Conservation (phyloP, 2,113 vertebrate genomes). For the Chaenocephalus aceratus region DNA sequence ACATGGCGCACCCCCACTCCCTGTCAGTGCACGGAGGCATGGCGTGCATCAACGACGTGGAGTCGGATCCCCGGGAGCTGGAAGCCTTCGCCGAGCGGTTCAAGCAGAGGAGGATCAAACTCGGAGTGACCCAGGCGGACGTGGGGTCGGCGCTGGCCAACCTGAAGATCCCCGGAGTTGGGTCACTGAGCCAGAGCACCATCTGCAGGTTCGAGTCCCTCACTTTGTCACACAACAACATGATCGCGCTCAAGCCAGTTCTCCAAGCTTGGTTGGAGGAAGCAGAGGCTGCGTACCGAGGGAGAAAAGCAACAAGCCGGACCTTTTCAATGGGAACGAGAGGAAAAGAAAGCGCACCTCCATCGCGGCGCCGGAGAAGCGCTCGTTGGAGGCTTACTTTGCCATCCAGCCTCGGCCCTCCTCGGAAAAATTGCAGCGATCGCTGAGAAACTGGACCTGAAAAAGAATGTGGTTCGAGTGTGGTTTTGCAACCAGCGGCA, state of each 20-base stretch:
- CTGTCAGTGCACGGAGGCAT: constrained; percentile 87
- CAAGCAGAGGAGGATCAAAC: constrained; percentile 93
- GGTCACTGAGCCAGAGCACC: constrained; percentile 95
- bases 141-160: constrained; percentile 92
- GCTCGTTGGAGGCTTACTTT: constrained; percentile 94
- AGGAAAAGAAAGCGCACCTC: constrained; percentile 93
- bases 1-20: constrained; percentile 88
- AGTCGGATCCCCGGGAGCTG: constrained; percentile 93
- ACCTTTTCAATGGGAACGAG: constrained; percentile 87
- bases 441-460: constrained; percentile 94
- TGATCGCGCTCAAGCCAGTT: constrained; percentile 94
- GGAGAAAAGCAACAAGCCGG: constrained; percentile 89
- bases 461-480: constrained; percentile 95
- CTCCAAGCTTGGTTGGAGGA: constrained; percentile 95
- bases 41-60: constrained; percentile 88
- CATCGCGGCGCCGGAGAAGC: constrained; percentile 94
- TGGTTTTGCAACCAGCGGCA: constrained; percentile 97
- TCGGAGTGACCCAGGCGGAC: constrained; percentile 94
- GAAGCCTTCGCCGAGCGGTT: constrained; percentile 94
- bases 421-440: constrained; percentile 93
- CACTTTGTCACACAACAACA: constrained; percentile 95
- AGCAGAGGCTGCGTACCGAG: constrained; percentile 90
- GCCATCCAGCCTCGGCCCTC: constrained; percentile 94
- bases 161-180: constrained; percentile 94
- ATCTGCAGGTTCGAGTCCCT: constrained; percentile 97